A percentile compares a stretch with the other conserved stretches of the same genome.
Evolutionary conservation across 2,797 vertebrate species (phyloP).

Genomic region (Ctenochaetus hawaiiensis): DNA sequence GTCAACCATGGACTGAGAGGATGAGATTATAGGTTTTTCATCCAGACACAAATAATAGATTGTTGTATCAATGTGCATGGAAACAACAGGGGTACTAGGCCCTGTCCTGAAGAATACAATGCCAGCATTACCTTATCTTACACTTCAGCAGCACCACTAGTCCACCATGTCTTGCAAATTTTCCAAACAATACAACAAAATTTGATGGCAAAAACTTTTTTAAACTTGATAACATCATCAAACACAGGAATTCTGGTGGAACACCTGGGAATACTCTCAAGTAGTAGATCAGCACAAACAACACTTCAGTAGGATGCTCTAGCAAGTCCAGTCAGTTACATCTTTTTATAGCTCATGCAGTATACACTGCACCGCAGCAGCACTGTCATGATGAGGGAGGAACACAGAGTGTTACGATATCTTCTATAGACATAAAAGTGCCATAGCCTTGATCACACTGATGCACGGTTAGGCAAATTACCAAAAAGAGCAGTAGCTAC

Average conservation of each 20-base stretch:
- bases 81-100: background rate
- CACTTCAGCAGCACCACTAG: background rate
- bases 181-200: background rate
- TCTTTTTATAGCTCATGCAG: slow-evolving; percentile 69
- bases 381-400: slow-evolving; percentile 22
- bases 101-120: no score
- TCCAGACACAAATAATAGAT: background rate
- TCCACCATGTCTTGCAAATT: background rate
- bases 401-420: slow-evolving; percentile 12
- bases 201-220: background rate
- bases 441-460: slow-evolving; percentile 14
- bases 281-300: slow-evolving; percentile 31
- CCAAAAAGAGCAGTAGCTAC: slow-evolving; percentile 24
- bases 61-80: background rate
- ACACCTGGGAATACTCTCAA: slow-evolving; percentile 12
- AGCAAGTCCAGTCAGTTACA: slow-evolving; percentile 42
- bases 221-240: background rate
- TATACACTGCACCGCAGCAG: slow-evolving; percentile 32
- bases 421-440: background rate
- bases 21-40: background rate
- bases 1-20: background rate
- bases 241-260: slow-evolving; percentile 2
- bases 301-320: slow-evolving; percentile 24
- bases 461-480: slow-evolving; percentile 12
- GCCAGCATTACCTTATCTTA: background rate